Conservation (phyloP, 2,113 vertebrate genomes). For the Antechinus stuartii region DNA sequence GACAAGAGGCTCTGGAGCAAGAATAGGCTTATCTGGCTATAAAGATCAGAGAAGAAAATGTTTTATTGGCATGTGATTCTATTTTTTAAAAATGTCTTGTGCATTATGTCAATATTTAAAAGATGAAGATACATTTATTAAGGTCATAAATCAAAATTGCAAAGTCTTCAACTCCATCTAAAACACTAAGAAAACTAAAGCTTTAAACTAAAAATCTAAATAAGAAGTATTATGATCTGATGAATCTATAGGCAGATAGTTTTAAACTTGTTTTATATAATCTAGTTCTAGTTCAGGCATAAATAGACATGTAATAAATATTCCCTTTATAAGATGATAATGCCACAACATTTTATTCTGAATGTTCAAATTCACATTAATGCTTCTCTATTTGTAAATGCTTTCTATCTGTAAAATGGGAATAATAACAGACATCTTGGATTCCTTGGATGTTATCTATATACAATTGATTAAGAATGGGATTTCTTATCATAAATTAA, state of each 20-base stretch:
- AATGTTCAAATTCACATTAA: neutral
- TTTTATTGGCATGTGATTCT: constrained; percentile 21
- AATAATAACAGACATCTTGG: neutral
- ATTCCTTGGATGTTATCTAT: neutral
- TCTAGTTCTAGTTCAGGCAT: neutral
- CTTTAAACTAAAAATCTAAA: neutral
- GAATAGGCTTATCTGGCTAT: constrained; percentile 90
- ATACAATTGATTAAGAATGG: neutral
- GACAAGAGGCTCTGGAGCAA: constrained; percentile 95
- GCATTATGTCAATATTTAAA: neutral
- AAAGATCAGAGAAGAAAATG: constrained; percentile 66
- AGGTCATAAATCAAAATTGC: constrained; percentile 26
- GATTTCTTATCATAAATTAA: neutral
- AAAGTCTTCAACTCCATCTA: neutral
- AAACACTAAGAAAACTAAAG: neutral
- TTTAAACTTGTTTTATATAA: neutral
- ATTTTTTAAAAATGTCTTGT: neutral
- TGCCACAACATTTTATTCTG: neutral
- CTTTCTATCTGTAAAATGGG: neutral
- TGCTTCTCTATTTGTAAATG: neutral
- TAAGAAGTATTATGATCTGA: neutral
- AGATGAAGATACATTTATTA: neutral
- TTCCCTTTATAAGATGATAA: neutral
- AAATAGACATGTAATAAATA: neutral
- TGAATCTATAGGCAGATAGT: neutral